Percentiles rank a stretch among this genome's conserved stretches.
Evolutionary conservation across 2,888 invertebrate species (phyloP).

Genomic region (Chrysotoxum bicinctum): DNA sequence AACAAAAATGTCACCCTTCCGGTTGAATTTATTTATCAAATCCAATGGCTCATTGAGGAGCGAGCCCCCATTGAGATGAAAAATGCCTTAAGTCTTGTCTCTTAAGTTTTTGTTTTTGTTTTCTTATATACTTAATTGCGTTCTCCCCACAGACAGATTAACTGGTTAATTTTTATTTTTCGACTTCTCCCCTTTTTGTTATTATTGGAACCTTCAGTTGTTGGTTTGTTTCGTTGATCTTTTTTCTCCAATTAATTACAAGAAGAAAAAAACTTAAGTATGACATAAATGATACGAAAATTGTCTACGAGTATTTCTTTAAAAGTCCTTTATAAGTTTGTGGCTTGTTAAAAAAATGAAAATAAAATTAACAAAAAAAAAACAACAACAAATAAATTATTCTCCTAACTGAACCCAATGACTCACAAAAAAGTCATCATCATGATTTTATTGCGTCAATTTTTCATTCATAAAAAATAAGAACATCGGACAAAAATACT

Average conservation of each 20-base stretch:
- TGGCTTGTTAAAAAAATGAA: constrained; percentile 12
- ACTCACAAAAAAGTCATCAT: constrained; percentile 68
- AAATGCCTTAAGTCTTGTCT: background rate
- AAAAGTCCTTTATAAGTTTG: constrained; percentile 34
- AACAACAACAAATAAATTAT: constrained; percentile 12
- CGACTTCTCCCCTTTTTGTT: constrained; percentile 31
- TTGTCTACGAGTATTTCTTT: constrained; percentile 33
- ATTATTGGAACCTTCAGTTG: background rate
- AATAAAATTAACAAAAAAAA: background rate
- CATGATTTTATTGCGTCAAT: constrained; percentile 63
- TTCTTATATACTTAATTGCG: background rate
- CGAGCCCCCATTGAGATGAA: constrained; percentile 30
- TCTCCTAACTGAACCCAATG: constrained; percentile 34
- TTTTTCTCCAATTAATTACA: constrained; percentile 42
- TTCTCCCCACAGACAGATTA: background rate
- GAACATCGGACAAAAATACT: constrained; percentile 25
- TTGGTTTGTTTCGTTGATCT: constrained; percentile 9
- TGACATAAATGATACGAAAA: constrained; percentile 48
- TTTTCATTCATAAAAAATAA: constrained; percentile 62
- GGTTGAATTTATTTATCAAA: constrained; percentile 53
- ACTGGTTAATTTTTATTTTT: constrained; percentile 24
- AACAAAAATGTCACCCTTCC: constrained; percentile 56
- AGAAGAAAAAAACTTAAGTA: constrained; percentile 17
- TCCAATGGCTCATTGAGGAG: constrained; percentile 20
- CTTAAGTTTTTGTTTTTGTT: background rate